Conservation (phyloP, 2,888 invertebrate species). For the Hofmannophila pseudospretella region DNA sequence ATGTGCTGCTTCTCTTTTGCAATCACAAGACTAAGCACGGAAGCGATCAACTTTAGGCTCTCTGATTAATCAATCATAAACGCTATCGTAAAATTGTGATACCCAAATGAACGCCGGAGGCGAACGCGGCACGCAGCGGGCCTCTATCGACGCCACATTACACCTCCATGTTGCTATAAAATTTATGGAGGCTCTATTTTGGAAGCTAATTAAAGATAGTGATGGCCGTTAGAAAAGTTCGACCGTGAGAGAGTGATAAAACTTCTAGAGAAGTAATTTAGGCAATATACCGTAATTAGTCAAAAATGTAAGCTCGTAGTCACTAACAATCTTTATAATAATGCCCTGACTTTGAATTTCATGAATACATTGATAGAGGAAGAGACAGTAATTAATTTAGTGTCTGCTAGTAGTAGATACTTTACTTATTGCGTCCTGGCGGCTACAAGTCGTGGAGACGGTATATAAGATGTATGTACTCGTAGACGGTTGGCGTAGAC, state of each 20-base stretch:
- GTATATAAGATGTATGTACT: conserved; percentile 25
- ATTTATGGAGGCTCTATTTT: conserved; percentile 70
- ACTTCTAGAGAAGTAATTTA: conserved; percentile 45
- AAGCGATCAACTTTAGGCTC: conserved; percentile 55
- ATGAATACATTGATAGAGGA: too few species aligned
- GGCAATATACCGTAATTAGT: conserved; percentile 26
- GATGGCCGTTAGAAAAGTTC: conserved; percentile 56
- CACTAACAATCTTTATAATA: not conserved
- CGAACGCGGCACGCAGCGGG: conserved; percentile 26
- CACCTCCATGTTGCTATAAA: conserved; percentile 61
- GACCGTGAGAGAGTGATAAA: conserved; percentile 70
- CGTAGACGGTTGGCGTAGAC: conserved; percentile 25
- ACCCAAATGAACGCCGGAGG: conserved; percentile 47
- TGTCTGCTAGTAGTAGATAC: too few species aligned
- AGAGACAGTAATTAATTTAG: too few species aligned
- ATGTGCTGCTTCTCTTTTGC: conserved; percentile 35
- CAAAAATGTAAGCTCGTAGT: conserved; percentile 3
- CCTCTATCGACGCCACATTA: conserved; percentile 38
- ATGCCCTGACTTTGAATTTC: too few species aligned
- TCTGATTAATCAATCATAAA: conserved; percentile 65
- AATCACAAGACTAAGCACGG: conserved; percentile 55
- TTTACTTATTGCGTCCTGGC: conserved; percentile 55
- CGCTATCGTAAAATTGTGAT: conserved; percentile 53
- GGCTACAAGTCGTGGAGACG: conserved; percentile 34
- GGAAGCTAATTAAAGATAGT: conserved; percentile 69